These are phyloP conservation scores for Leptothorax acervorum DNA, from an alignment of 2,888 invertebrate genomes.

Conservation along the genomic window DNA sequence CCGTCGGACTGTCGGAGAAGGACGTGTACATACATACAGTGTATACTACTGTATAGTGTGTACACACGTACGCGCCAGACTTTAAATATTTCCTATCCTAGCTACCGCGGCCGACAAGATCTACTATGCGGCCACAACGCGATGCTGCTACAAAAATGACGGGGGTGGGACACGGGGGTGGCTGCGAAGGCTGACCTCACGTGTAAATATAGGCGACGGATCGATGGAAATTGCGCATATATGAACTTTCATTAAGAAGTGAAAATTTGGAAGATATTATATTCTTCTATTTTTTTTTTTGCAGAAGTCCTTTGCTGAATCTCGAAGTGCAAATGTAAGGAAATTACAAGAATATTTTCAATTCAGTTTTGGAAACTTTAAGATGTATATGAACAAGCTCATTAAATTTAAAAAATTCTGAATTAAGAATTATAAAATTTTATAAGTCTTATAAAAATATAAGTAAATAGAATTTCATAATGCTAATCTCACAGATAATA, in stretches of 20 bases:
- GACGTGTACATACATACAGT: too few relatives aligned
- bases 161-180: neutral
- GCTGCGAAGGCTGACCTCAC: neutral
- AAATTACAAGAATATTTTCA: neutral
- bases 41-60: too few relatives aligned
- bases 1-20: neutral
- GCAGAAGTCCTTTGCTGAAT: neutral
- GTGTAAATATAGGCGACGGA: neutral
- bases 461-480: neutral
- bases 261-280: neutral
- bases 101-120: neutral
- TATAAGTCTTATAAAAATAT: neutral
- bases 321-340: neutral
- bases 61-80: neutral
- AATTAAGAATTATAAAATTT: neutral
- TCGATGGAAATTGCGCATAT: neutral
- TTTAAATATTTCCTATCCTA: constrained; percentile 10
- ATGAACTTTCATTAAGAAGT: too few relatives aligned
- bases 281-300: neutral
- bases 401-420: neutral
- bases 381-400: neutral
- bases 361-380: neutral
- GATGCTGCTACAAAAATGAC: neutral
- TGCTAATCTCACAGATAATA: neutral
- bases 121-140: neutral